phyloP scores from a whole-genome alignment of 2,888 invertebrate species.

The Spodoptera picta region DNA sequence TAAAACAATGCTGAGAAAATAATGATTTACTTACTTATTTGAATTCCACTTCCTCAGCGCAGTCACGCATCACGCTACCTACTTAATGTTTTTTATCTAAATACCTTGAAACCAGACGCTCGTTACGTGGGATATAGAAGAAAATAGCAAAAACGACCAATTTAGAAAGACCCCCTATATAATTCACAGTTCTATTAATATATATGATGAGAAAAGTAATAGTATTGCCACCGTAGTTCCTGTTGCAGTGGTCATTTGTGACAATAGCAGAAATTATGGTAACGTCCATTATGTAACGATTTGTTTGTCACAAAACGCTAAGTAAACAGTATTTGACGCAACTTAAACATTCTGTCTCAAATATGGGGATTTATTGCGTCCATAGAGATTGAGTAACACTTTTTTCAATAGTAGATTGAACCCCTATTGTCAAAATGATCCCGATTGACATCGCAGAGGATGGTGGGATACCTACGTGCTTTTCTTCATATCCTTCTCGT shows the following conservation, averaged over 20 bases:
- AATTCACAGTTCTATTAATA: constrained; percentile 21
- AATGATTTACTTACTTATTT: constrained; percentile 44
- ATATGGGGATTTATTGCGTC: not conserved
- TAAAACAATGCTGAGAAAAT: constrained; percentile 51
- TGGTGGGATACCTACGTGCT: no score
- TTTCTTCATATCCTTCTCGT: no score
- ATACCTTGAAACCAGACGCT: constrained; percentile 62
- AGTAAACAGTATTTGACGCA: constrained; percentile 7
- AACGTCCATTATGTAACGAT: constrained; percentile 35
- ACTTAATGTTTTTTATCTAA: constrained; percentile 60
- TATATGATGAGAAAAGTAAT: constrained; percentile 31
- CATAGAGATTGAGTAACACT: no score
- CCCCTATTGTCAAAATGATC: no score
- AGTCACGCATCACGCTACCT: constrained; percentile 61
- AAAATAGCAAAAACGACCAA: constrained; percentile 41
- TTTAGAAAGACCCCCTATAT: constrained; percentile 33
- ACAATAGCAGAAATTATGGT: constrained; percentile 31
- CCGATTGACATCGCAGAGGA: no score
- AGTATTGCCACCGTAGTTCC: constrained; percentile 46
- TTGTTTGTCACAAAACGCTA: constrained; percentile 38
- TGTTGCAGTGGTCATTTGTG: constrained; percentile 36
- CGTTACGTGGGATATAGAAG: constrained; percentile 56
- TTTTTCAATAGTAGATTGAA: no score
- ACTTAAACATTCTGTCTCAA: constrained; percentile 6
- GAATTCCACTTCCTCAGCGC: constrained; percentile 55